Base-by-base conservation (phyloP, 2,797 vertebrate species). In the Aphelocoma californica region DNA sequence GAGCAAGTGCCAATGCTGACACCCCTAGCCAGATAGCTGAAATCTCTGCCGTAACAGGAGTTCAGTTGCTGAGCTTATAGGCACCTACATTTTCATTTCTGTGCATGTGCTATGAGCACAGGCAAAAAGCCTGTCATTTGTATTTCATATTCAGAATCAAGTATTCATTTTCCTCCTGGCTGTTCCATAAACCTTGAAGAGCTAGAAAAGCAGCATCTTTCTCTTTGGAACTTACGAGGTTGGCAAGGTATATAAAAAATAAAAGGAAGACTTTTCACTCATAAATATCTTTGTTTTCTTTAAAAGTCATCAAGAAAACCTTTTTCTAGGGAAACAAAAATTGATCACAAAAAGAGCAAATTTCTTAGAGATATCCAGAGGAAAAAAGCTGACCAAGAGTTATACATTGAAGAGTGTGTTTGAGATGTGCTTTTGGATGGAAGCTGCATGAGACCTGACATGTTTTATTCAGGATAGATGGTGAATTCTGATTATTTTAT, bases 241-340 rank as follows among this genome's bases (percentile, higher is more conserved):
- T 56, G n/a, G 3, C 14, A 73, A 16, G 4, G 8, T 0, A 31
- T 14, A 40, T 7, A 32, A 29, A 24, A 34, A 32, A 32, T 8
- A n/a, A 28, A 23, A 12, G 4, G 10, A n/a, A 18, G 3, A 12
- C 6, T n/a, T 7, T 24, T 47, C 1, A 0, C 15, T 53, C 36
- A 8, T 21, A 84, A 29, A 16, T 24, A 20, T 28, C 44, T 84
- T 31, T 45, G 1, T 2, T 44, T 93, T 51, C 28, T 71, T 58
- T 64, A 31, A 47, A 65, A 70, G 50, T 45, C 6, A 29, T 8
- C 9, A 71, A 60, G 4, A 53, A 81, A 50, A 45, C 4, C 0
- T 18, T 40, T 38, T 17, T 38, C 6, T 26, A 8, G 5, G 3
- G 15, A 47, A 21, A 56, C 9, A 26, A 8, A 86, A 80, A 58